A percentile compares a stretch with the other conserved stretches of the same genome.
These are phyloP conservation scores for Corythornis cristatus DNA, from an alignment of 2,113 vertebrate genomes.

Conservation along the genomic window DNA sequence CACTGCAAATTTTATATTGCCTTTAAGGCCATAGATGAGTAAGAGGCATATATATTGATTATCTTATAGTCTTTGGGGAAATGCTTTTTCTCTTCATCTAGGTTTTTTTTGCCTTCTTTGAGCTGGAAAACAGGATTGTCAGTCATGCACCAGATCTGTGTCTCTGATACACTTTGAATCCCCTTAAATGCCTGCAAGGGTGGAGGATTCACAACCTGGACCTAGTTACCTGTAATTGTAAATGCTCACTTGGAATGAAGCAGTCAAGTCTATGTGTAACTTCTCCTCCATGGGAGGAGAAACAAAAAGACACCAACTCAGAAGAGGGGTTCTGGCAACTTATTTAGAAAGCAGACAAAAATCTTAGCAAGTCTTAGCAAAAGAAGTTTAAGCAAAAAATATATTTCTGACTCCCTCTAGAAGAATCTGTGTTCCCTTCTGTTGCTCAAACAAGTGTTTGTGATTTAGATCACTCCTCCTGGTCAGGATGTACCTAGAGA, in stretches of 20 bases:
- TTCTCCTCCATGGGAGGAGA: too few species aligned
- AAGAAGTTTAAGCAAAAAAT: too few species aligned
- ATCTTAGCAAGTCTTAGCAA: too few species aligned
- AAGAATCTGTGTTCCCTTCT: too few species aligned
- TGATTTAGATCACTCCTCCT: too few species aligned
- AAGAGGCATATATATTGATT: neutral
- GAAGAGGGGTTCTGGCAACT: too few species aligned
- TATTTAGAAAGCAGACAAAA: too few species aligned
- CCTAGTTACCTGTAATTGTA: neutral
- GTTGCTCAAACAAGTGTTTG: too few species aligned
- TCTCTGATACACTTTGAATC: neutral
- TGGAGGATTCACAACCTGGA: neutral
- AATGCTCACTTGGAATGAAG: neutral
- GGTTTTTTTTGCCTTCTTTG: neutral
- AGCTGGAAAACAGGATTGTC: neutral
- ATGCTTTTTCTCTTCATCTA: neutral
- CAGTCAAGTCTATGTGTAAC: neutral
- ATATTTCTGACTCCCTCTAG: too few species aligned
- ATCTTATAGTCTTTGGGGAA: neutral
- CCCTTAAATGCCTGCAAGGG: neutral
- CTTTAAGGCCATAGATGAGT: neutral
- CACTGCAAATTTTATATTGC: neutral
- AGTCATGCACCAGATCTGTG: rapidly evolving
- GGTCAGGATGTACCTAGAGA: neutral
- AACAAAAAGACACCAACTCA: too few species aligned